Evolutionary conservation across 2,888 invertebrate species (phyloP).

Genomic region (Thymelicus acteon): DNA sequence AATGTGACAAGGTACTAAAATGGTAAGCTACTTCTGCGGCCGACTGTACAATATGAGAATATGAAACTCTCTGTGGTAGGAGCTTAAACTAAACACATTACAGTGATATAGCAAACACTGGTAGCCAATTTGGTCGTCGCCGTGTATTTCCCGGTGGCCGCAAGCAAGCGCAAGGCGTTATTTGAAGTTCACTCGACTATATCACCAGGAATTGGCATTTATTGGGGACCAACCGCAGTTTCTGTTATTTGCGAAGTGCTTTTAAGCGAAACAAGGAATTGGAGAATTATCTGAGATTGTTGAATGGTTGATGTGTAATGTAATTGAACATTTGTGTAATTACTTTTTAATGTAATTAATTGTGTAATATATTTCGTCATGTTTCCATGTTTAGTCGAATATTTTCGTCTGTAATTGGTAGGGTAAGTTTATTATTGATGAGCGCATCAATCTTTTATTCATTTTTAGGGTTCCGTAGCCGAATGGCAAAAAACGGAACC

Average conservation of each 20-base stretch:
- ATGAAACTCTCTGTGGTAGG: neutral
- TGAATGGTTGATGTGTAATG: neutral
- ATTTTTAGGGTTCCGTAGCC: no score
- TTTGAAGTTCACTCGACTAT: constrained; percentile 24
- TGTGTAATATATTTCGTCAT: no score
- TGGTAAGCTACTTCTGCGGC: no score
- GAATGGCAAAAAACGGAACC: no score
- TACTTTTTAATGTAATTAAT: neutral
- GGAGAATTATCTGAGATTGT: neutral
- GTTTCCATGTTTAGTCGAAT: no score
- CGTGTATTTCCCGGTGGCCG: constrained; percentile 5
- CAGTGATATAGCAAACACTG: constrained; percentile 10
- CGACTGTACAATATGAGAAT: neutral
- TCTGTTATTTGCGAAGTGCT: constrained; percentile 23
- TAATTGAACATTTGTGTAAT: constrained; percentile 11
- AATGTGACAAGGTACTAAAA: no score
- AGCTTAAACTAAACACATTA: neutral
- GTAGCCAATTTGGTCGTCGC: constrained; percentile 13
- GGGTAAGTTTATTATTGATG: no score
- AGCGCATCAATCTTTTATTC: no score
- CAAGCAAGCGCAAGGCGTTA: constrained; percentile 21
- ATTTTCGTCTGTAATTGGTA: no score
- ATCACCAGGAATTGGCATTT: constrained; percentile 30
- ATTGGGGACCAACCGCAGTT: constrained; percentile 17
- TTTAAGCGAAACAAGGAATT: constrained; percentile 20